These are phyloP conservation scores for Orthonyx spaldingii DNA, from an alignment of 2,113 vertebrate species.

Conservation along the genomic window DNA sequence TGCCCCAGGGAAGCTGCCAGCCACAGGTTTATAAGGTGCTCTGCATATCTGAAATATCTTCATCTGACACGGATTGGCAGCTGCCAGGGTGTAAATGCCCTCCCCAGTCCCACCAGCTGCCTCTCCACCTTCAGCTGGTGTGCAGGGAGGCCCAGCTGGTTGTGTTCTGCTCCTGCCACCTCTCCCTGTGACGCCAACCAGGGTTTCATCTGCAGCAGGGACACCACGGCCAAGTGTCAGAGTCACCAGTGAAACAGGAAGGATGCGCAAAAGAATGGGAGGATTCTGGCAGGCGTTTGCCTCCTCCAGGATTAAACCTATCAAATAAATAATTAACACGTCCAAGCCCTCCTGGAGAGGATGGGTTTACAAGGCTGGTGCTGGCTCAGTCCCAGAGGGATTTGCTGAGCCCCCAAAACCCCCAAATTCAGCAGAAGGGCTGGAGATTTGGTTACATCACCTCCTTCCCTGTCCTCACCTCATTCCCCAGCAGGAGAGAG, in stretches of 20 bases:
- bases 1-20: not conserved
- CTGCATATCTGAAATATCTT: not conserved
- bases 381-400: not conserved
- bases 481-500: not conserved
- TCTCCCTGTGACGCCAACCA: not conserved
- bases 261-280: not conserved
- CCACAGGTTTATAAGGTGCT: not conserved
- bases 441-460: not conserved
- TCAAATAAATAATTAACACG: not conserved
- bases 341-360: not conserved
- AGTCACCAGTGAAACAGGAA: not conserved
- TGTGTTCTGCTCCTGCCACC: not conserved
- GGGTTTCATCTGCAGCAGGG: not conserved
- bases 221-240: not conserved
- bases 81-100: not conserved
- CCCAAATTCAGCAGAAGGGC: not conserved
- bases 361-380: not conserved
- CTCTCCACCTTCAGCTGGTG: not conserved
- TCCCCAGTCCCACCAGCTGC: not conserved
- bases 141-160: not conserved
- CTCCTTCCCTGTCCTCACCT: not conserved
- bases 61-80: not conserved
- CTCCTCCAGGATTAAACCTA: not conserved
- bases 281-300: not conserved
- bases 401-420: fast-evolving